Evolutionary conservation across 2,113 vertebrate species (phyloP), one percentile per base, ranked within the genome.

Genomic region (Dicentrarchus labrax): DNA sequence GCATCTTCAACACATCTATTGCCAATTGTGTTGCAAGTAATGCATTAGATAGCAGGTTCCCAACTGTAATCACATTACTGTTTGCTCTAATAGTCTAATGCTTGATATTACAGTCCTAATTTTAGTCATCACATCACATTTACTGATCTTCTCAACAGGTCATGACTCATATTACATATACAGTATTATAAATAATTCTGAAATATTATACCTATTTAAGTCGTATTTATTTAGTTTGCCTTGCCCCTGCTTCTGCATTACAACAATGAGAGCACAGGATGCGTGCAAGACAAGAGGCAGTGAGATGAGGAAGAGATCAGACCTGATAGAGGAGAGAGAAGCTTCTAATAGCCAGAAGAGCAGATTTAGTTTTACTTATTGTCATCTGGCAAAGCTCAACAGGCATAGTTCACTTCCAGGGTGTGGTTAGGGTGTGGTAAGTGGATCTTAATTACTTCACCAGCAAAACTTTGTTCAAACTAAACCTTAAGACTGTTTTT

Each of bases 91-190:
- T 30, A 41, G 38, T 83, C 79, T 68, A 70, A 72, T 10, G 41
- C 61, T 45, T 54, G 67, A 76, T 70, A 73, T 84, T 48, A 61
- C 72, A 71, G 76, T 6, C 64, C 80, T 51, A 67, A 72, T 76
- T 85, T 65, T 65, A 76, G 66, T 79, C 65, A 41, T 81, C 54
- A 3, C 53, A 75, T 80, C 70, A 76, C 79, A 83, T 85, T 53
- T 73, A 57, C 79, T 47, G 72, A 85, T 88, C 48, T 54, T 51
- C 80, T 85, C 53, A 70, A 78, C 85, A 67, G 57, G 85, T 70
- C 38, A 15, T 9, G 62, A 64, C 74, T 86, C 76, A 1, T 24
- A 41, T 76, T 71, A 68, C 80, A 57, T 36, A 30, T 4, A n/a
- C 66, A 11, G 48, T 10, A 19, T 39, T 68, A 60, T 64, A 81